Percentiles rank a stretch among this genome's conserved stretches.
phyloP scores from a whole-genome alignment of 2,113 vertebrate genomes.

The Pelmatolapia mariae region DNA sequence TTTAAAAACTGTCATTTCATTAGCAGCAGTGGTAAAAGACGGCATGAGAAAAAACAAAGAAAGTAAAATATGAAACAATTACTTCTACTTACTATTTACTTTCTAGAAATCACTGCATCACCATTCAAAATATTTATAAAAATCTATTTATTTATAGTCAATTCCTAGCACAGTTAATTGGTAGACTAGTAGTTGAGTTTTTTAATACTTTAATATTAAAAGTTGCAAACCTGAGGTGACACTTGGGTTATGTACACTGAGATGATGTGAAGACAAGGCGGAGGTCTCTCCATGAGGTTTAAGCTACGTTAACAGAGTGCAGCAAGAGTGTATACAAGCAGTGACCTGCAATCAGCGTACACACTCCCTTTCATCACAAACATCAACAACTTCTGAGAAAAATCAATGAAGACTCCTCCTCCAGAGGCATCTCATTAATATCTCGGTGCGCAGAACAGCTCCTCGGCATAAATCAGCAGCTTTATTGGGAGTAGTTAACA shows the following conservation, averaged over 20 bases:
- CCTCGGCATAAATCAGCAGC: conserved; percentile 3
- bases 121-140: neutral
- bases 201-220: neutral
- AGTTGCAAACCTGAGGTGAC: neutral
- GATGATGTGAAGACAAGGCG: neutral
- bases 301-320: neutral
- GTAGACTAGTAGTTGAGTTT: rapidly evolving
- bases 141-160: neutral
- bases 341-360: neutral
- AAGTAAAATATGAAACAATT: neutral
- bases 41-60: neutral
- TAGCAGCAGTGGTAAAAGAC: neutral
- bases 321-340: neutral
- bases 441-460: neutral
- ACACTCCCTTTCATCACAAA: neutral
- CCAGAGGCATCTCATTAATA: conserved; percentile 22
- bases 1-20: neutral
- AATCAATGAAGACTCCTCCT: conserved; percentile 13
- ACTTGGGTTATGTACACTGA: neutral
- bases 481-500: conserved; percentile 34
- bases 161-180: neutral
- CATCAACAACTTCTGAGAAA: neutral
- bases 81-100: neutral
- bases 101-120: neutral
- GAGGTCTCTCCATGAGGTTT: neutral